Evolutionary conservation across 2,113 vertebrate species (phyloP).

Genomic region (Neofelis nebulosa): DNA sequence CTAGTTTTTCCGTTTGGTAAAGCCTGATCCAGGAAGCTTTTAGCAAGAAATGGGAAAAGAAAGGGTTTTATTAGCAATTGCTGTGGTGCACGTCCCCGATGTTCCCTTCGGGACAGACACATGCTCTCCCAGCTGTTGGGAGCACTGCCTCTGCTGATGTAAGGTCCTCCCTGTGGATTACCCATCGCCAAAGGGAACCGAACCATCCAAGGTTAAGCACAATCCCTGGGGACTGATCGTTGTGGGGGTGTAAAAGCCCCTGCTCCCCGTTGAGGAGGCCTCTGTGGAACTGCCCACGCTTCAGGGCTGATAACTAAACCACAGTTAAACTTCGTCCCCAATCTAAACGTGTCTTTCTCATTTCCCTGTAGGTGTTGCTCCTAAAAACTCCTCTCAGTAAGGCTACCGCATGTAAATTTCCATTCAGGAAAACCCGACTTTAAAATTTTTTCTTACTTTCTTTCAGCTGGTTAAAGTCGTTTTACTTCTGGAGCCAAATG

Average conservation of each 20-base stretch:
- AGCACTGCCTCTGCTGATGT: not conserved
- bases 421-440: not conserved
- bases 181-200: not conserved
- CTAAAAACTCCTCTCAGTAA: not conserved
- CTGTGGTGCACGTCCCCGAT: not conserved
- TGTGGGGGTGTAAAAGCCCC: not conserved
- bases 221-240: not conserved
- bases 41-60: not conserved
- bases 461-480: not conserved
- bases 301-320: not conserved
- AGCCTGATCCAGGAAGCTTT: not conserved
- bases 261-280: not conserved
- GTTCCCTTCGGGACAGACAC: not conserved
- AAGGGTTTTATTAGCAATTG: not conserved
- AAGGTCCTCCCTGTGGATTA: not conserved
- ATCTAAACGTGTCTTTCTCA: not conserved
- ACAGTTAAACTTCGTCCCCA: not conserved
- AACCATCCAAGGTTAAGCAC: not conserved
- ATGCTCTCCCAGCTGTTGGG: accelerated
- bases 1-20: not conserved
- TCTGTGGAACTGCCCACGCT: not conserved
- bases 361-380: not conserved
- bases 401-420: not conserved
- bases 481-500: not conserved
- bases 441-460: not conserved